Evolutionary conservation across 1,140 invertebrate genomes (phyloP).

Genomic region (Polyergus mexicanus): DNA sequence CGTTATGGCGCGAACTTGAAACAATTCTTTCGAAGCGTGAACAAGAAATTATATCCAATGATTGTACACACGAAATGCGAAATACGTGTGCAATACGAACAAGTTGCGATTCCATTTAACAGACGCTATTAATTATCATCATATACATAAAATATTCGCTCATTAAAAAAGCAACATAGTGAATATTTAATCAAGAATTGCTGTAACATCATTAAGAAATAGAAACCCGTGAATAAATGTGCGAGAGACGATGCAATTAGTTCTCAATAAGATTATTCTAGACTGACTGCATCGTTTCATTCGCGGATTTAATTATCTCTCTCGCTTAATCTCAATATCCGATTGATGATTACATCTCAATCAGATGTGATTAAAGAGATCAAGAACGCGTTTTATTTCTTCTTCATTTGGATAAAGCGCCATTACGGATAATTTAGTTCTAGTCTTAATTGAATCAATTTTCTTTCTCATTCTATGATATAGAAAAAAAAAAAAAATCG

Average conservation of each 20-base stretch:
- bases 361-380: not conserved
- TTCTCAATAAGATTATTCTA: not conserved
- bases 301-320: not conserved
- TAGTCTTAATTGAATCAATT: not conserved
- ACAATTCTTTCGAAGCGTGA: constrained; percentile 3
- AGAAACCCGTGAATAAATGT: not conserved
- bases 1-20: not conserved
- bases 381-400: not conserved
- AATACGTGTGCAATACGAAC: not conserved
- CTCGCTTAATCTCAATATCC: not conserved
- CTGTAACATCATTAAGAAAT: not conserved
- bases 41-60: not conserved
- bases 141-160: not conserved
- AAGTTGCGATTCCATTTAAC: not conserved
- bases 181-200: not conserved
- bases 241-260: too few species aligned
- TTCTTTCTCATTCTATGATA: not conserved
- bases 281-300: not conserved
- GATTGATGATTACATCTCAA: not conserved
- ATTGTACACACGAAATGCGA: not conserved
- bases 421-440: not conserved
- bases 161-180: not conserved
- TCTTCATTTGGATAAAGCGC: not conserved
- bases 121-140: not conserved
- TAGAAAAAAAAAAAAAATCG: not conserved